These are phyloP conservation scores for Litoditis marina DNA, from an alignment of 2,888 invertebrate genomes.

Conservation along the genomic window DNA sequence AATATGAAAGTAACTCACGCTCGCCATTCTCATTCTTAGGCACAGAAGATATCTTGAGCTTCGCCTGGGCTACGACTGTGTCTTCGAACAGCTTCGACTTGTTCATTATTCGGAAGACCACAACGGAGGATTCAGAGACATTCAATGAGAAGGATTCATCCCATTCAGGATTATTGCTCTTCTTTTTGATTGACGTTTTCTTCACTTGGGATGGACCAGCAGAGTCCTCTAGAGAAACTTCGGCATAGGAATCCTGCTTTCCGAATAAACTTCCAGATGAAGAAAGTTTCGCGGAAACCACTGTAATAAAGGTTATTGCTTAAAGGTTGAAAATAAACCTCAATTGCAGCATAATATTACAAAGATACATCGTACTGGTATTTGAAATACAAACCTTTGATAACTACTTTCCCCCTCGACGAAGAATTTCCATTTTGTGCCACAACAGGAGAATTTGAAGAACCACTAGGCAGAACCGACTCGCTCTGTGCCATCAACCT, in stretches of 20 bases:
- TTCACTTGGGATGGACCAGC: constrained; percentile 32
- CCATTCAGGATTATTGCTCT: constrained; percentile 57
- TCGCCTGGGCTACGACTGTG: constrained; percentile 47
- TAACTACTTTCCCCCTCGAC: constrained; percentile 24
- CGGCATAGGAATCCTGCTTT: constrained; percentile 57
- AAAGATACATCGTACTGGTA: too few relatives aligned
- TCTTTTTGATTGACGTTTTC: constrained; percentile 56
- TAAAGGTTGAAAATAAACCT: background rate
- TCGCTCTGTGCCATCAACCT: too few relatives aligned
- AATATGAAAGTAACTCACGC: constrained; percentile 41
- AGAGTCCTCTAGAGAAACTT: constrained; percentile 47
- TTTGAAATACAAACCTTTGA: constrained; percentile 24
- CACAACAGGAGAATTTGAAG: too few relatives aligned
- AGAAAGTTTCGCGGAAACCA: constrained; percentile 48
- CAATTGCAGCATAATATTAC: too few relatives aligned
- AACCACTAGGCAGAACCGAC: too few relatives aligned
- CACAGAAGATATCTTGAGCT: constrained; percentile 51
- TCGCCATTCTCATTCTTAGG: constrained; percentile 56
- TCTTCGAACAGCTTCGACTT: constrained; percentile 61
- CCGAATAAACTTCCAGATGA: constrained; percentile 34
- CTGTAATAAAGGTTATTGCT: constrained; percentile 30
- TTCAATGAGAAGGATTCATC: constrained; percentile 50
- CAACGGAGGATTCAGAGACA: constrained; percentile 46
- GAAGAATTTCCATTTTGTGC: too few relatives aligned
- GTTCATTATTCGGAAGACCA: constrained; percentile 48